Conservation (phyloP, 2,113 vertebrate species). For the Halcyon senegalensis region DNA sequence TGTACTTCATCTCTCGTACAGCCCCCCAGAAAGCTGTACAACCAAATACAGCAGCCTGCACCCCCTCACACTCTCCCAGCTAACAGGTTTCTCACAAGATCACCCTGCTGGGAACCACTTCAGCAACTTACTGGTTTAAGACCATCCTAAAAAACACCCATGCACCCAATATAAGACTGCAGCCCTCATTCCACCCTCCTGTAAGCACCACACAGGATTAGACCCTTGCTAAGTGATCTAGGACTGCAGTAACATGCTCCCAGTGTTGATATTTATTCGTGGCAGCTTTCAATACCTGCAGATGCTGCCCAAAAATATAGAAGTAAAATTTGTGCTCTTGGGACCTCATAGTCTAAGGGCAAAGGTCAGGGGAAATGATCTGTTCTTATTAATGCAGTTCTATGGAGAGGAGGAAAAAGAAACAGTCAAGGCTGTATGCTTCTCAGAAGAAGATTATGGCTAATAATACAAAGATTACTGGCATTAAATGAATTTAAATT, state of each 20-base stretch:
- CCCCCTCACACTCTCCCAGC: fast-evolving
- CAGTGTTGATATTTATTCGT: neutral
- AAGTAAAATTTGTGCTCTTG: neutral
- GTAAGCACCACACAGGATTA: neutral
- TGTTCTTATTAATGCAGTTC: neutral
- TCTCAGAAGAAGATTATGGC: slow-evolving; percentile 40
- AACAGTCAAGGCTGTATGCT: neutral
- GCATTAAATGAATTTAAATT: slow-evolving; percentile 44
- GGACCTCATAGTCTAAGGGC: neutral
- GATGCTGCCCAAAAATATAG: neutral
- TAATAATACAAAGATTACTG: slow-evolving; percentile 48
- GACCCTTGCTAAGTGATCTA: neutral
- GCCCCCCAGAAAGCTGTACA: neutral
- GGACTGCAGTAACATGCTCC: neutral
- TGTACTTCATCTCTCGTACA: neutral
- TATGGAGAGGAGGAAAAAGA: neutral
- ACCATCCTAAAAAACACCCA: neutral
- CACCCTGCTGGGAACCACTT: neutral
- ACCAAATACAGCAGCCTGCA: neutral
- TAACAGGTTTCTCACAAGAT: neutral
- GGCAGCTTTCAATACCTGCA: neutral
- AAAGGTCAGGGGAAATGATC: slow-evolving; percentile 18
- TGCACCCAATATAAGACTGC: fast-evolving
- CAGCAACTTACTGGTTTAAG: neutral
- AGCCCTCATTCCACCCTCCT: neutral